Evolutionary conservation across 2,888 invertebrate species (phyloP).

Genomic region (Cyclophora punctaria): DNA sequence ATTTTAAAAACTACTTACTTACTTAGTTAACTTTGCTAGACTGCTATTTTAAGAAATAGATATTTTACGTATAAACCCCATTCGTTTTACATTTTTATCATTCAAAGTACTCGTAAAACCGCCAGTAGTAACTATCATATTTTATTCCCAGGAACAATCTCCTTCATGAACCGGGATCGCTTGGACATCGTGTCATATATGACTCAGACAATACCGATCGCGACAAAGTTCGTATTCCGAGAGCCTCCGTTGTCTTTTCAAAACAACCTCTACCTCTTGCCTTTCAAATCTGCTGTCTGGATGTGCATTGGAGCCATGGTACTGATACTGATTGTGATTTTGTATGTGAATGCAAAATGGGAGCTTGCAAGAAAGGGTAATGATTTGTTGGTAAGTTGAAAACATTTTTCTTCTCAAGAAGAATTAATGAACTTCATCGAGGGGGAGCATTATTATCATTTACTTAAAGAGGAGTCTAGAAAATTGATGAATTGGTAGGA

Average conservation of each 20-base stretch:
- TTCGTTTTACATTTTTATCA: no score
- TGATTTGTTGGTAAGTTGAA: slow-evolving; percentile 13
- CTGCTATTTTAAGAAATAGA: no score
- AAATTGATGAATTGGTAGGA: slow-evolving; percentile 9
- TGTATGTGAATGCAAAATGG: slow-evolving; percentile 47
- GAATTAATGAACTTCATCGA: no score
- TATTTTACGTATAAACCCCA: no score
- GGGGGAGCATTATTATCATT: no score
- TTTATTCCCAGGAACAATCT: slow-evolving; percentile 31
- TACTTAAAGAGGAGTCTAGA: no score
- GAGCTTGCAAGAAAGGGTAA: slow-evolving; percentile 28
- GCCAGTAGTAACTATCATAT: no score
- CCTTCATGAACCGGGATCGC: slow-evolving; percentile 34
- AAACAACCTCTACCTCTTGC: slow-evolving; percentile 78
- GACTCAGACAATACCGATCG: slow-evolving; percentile 47
- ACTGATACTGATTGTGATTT: slow-evolving; percentile 31
- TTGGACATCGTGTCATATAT: slow-evolving; percentile 55
- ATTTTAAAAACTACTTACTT: no score
- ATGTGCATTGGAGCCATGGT: slow-evolving; percentile 60
- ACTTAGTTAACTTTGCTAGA: no score
- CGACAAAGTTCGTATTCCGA: slow-evolving; percentile 75
- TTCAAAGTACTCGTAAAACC: no score
- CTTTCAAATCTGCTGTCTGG: slow-evolving; percentile 78
- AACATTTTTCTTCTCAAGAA: no score
- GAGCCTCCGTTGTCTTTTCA: slow-evolving; percentile 79